These are phyloP conservation scores for Lacanobia wlatinum DNA, from an alignment of 2,888 invertebrate genomes.

Conservation along the genomic window DNA sequence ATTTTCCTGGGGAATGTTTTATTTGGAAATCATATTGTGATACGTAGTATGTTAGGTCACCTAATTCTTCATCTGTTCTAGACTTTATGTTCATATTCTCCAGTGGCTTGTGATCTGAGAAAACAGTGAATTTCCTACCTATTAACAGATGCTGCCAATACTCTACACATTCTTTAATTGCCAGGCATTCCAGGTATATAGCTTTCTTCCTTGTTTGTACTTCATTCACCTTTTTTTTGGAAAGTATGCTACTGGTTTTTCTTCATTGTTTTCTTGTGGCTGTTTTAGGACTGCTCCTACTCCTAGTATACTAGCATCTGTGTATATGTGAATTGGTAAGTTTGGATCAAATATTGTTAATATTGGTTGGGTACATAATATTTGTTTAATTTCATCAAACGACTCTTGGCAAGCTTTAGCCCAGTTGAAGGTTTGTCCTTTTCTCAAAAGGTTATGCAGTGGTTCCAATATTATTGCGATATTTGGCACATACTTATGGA, in stretches of 20 bases:
- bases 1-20: background rate
- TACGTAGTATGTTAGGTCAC: background rate
- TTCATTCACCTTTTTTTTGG: background rate
- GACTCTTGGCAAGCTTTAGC: background rate
- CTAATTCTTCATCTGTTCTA: background rate
- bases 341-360: background rate
- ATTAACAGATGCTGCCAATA: constrained; percentile 2
- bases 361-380: background rate
- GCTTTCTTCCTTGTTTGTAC: background rate
- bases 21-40: background rate
- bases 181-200: background rate
- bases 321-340: background rate
- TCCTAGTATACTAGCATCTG: background rate
- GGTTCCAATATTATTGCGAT: constrained; percentile 62
- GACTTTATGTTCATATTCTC: background rate
- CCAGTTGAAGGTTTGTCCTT: background rate
- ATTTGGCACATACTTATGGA: constrained; percentile 54
- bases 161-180: background rate
- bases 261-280: background rate
- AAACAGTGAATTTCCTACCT: background rate
- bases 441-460: constrained; percentile 8
- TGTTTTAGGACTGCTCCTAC: background rate
- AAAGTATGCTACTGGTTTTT: background rate
- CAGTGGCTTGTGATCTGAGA: background rate
- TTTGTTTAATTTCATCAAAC: background rate